A percentile compares a stretch with the other conserved stretches of the same genome.
Conservation (phyloP, 2,113 vertebrate species). For the Aphelocoma coerulescens region DNA sequence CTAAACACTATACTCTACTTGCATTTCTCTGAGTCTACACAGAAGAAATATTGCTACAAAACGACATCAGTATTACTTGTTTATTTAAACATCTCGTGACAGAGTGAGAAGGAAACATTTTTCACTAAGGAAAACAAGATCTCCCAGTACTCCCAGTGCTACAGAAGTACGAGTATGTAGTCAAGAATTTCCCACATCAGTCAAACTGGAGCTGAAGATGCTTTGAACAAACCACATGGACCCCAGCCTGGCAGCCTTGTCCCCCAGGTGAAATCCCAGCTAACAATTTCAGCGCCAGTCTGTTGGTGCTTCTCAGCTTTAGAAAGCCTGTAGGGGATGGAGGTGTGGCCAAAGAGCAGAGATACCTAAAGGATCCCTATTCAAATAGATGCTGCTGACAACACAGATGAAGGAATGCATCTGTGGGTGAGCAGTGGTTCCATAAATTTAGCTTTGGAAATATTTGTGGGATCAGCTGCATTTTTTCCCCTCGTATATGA, state of each 20-base stretch:
- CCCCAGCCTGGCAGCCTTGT: neutral
- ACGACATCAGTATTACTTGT: neutral
- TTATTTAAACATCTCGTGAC: neutral
- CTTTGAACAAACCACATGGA: constrained; percentile 1
- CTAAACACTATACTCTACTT: neutral
- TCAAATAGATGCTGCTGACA: neutral
- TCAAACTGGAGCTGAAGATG: neutral
- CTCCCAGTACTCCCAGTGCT: neutral
- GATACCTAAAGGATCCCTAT: neutral
- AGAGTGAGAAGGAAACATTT: neutral
- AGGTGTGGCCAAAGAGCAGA: neutral
- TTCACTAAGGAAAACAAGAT: neutral
- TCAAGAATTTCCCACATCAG: neutral
- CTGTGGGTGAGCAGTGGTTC: neutral
- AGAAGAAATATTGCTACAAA: neutral
- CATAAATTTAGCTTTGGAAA: neutral
- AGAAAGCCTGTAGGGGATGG: neutral
- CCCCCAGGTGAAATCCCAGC: neutral
- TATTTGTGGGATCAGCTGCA: neutral
- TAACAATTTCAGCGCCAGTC: neutral
- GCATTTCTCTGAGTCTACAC: neutral
- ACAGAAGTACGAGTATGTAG: neutral
- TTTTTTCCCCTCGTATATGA: neutral
- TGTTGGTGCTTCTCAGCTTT: neutral
- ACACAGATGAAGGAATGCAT: neutral